Evolutionary conservation across 2,113 vertebrate species (phyloP).

Genomic region (Platichthys flesus): DNA sequence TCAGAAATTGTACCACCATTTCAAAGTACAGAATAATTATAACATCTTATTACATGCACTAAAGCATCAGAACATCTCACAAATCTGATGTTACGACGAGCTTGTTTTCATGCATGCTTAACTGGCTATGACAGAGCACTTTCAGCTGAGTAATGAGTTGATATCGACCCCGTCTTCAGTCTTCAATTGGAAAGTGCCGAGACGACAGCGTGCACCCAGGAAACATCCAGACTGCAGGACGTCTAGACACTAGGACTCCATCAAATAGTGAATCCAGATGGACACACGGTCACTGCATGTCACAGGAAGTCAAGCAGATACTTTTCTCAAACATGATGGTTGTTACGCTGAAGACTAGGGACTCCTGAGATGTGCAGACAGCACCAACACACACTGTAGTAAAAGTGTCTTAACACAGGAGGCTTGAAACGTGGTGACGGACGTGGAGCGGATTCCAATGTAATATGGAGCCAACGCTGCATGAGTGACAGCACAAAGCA

Average conservation of each 20-base stretch:
- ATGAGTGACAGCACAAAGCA: conserved; percentile 14
- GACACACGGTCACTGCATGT: not conserved
- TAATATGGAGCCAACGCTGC: conserved; percentile 51
- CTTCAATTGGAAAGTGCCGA: too few relatives aligned
- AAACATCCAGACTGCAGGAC: not conserved
- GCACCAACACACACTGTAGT: not conserved
- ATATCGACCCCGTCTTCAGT: not conserved
- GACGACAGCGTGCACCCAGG: not conserved
- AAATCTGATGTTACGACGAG: not conserved
- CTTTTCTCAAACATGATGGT: not conserved
- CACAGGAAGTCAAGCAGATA: not conserved
- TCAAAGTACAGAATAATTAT: too few relatives aligned
- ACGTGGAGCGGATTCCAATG: conserved; percentile 5
- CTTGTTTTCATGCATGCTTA: not conserved
- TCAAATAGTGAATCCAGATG: not conserved
- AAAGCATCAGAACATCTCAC: not conserved
- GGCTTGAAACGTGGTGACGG: conserved; percentile 45
- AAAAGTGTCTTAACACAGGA: conserved; percentile 25
- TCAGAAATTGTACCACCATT: too few relatives aligned
- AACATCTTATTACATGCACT: not conserved
- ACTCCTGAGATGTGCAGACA: conserved; percentile 32
- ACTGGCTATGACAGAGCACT: not conserved
- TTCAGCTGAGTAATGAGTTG: not conserved
- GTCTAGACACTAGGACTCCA: not conserved
- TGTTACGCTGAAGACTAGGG: conserved; percentile 7